Evolutionary conservation across 2,113 vertebrate genomes (phyloP), one percentile per base, ranked within the genome.

Genomic region (Ceyx margarethae): DNA sequence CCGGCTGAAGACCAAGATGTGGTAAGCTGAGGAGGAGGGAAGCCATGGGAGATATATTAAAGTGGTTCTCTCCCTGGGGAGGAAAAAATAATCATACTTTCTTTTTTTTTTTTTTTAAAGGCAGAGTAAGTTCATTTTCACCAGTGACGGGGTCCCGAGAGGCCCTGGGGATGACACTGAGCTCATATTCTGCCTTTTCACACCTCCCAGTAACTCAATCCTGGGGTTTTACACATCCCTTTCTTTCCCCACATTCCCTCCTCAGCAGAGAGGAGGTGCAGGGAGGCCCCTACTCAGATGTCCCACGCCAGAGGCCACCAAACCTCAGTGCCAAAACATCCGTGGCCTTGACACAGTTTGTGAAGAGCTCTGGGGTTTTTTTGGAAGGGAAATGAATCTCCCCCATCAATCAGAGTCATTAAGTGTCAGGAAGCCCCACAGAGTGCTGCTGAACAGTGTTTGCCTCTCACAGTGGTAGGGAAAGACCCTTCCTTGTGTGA

Each of bases 341-440:
- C 62, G 80, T 31, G 3, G 15, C 42, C 50, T 62, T 53, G 25
- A 37, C 9, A 11, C 0, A 26, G 42, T 11, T 20, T 21, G 73
- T 15, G 76, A 80, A 62, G 86, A 78, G 65, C 48, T 86, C 29
- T 81, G 84, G 65, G 89, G 88, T 56, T 40, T 81, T 23, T 65
- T n/a, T 3, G 40, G 84, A 67, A 93, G 19, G 60, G 31, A 86
- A 87, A 60, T 3, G 28, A 91, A 89, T 53, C n/a, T 15, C 19
- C 33, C 5, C 13, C 45, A 75, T 87, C 81, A 89, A 53, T 92
- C 91, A 64, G 80, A 78, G 65, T 53, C 73, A 28, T 77, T 64
- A 64, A 69, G 50, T 3, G n/a, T 77, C 74, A 83, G 83, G 76
- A 46, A 93, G 46, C 51, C 85, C 54, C 2, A 6, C 71, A 0